Base-by-base conservation (phyloP, 2,888 invertebrate genomes). In the Argyresthia albistria region DNA sequence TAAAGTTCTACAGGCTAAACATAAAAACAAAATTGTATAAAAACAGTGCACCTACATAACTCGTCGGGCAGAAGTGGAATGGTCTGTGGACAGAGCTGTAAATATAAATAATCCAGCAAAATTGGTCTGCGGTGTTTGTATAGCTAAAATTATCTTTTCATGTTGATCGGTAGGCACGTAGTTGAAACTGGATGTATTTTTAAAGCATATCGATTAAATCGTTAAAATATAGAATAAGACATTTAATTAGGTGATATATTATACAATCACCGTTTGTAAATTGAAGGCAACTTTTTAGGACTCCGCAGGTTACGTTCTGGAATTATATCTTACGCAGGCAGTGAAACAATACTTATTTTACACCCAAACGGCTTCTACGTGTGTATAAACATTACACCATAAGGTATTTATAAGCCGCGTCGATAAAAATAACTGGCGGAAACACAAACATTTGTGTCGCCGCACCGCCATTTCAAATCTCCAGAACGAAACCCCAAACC, bases 51-150 rank as follows among this genome's bases (percentile, higher is more conserved):
- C 45, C 43, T 50, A 43, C 25, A n/a, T 43, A 14, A 36, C 15
- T 50, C 35, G 25, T 42, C 14, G n/a, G 50, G 43, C 42, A 43
- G 48, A 42, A 66, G 67, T 80, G 80, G 80, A 80, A 80, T 80
- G 80, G 71, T 73, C 64, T 63, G 66, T 63, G 58, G 16, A 49
- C 37, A 25, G 25, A 25, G 25, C 25, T 25, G 25, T 25, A 2
- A 25, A 49, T 14, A 49, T 14, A 15, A 15, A 49, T 37, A 37
- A 47, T 47, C 25, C 47, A 16, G 47, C 8, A 36, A 46, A 47
- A 25, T 25, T 25, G 25, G 25, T 25, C 25, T 25, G 25, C 6
- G 6, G 25, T 25, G 25, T 25, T 25, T 25, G 25, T 25, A 6
- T 25, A 4, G 2, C 3, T 25, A 25, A 25, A 25, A 25, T 25